phyloP scores from a whole-genome alignment of 1,140 invertebrate species.

The Macrosteles quadrilineatus region DNA sequence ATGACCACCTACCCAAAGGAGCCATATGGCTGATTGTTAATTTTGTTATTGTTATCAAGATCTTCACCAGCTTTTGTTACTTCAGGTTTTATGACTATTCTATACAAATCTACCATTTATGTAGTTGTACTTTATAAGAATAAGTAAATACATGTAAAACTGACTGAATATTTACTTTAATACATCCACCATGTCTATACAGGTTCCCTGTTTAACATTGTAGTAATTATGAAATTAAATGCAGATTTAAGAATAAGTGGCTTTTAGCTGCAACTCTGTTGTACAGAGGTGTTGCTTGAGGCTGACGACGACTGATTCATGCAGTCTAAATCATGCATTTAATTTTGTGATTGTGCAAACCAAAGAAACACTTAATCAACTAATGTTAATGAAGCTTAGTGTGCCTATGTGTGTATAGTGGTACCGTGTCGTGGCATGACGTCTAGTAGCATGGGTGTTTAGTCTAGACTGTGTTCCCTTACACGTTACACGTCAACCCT shows the following conservation, averaged over 20 bases:
- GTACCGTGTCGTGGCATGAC: not conserved
- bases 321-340: not conserved
- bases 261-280: not conserved
- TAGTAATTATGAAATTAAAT: slow-evolving; percentile 8
- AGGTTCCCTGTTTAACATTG: not conserved
- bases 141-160: slow-evolving; percentile 7
- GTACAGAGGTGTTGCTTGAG: not conserved
- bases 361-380: not conserved
- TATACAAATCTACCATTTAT: not conserved
- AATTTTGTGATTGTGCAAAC: slow-evolving; percentile 11
- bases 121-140: slow-evolving; percentile 8
- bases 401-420: not conserved
- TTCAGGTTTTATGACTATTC: not conserved
- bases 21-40: no score
- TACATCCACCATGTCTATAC: not conserved
- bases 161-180: not conserved
- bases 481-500: no score
- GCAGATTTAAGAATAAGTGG: not conserved
- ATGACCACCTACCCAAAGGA: no score
- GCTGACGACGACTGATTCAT: not conserved
- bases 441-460: not conserved
- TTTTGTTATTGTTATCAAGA: no score
- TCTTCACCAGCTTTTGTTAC: no score
- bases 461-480: not conserved
- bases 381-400: not conserved